Evolutionary conservation across 2,113 vertebrate genomes (phyloP).

Genomic region (Osmerus eperlanus): DNA sequence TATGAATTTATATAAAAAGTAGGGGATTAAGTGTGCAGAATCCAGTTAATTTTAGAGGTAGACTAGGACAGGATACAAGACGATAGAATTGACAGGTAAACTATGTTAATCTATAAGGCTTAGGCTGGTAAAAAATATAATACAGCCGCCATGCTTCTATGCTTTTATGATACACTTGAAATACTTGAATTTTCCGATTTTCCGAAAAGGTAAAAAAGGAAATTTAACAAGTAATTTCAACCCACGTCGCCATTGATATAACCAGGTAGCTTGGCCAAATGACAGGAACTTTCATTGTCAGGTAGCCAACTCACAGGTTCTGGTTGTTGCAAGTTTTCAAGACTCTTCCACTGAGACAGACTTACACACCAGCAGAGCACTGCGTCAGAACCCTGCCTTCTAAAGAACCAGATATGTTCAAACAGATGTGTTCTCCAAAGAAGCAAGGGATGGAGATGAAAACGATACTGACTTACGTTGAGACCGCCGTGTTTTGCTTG

Average conservation of each 20-base stretch:
- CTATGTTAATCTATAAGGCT: conserved; percentile 67
- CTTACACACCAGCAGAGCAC: not conserved
- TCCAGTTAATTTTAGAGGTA: conserved; percentile 60
- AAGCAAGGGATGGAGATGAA: no score
- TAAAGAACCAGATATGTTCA: not conserved
- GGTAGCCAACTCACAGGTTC: no score
- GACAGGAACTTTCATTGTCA: no score
- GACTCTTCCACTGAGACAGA: no score
- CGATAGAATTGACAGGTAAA: conserved; percentile 58
- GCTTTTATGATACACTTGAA: conserved; percentile 46
- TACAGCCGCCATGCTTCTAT: conserved; percentile 66
- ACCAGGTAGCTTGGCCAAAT: no score
- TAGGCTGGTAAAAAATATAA: conserved; percentile 66
- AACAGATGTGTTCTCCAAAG: not conserved
- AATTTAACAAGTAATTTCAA: conserved; percentile 38
- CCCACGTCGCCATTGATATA: no score
- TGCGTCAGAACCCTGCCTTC: not conserved
- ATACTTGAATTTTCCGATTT: conserved; percentile 47
- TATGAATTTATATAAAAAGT: conserved; percentile 52
- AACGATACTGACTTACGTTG: conserved; percentile 9
- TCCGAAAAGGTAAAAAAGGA: conserved; percentile 40
- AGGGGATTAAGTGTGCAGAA: conserved; percentile 57
- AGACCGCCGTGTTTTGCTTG: not conserved
- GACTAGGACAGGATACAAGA: conserved; percentile 44
- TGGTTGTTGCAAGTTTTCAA: no score